phyloP scores from a whole-genome alignment of 1,140 invertebrate species.

The Drosophila sturtevanti region DNA sequence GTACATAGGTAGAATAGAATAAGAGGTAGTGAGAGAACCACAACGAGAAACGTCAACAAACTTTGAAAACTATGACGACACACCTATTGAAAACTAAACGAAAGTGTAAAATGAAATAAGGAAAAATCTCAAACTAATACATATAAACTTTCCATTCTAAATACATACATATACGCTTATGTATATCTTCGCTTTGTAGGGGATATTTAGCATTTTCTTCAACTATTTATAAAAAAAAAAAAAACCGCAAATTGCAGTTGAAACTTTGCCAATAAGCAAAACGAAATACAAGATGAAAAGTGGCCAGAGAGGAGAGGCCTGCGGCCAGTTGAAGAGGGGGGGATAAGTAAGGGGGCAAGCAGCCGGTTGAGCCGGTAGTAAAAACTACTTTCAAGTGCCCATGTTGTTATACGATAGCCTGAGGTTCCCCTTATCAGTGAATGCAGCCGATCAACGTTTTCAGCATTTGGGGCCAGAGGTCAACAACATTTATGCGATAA shows the following conservation, averaged over 20 bases:
- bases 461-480: conserved; percentile 51
- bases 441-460: not conserved
- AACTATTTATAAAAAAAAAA: conserved; percentile 68
- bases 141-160: conserved; percentile 1
- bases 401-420: conserved; percentile 41
- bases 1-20: not conserved
- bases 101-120: conserved; percentile 35
- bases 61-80: conserved; percentile 41
- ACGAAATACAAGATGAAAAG: conserved; percentile 1
- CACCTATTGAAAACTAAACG: conserved; percentile 43
- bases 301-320: not conserved
- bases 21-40: not conserved
- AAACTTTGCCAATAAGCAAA: conserved; percentile 56
- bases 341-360: not conserved
- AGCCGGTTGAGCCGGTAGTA: conserved; percentile 51
- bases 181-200: not conserved
- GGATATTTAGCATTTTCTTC: conserved; percentile 35
- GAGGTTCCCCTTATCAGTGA: conserved; percentile 25
- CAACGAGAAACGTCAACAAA: conserved; percentile 49
- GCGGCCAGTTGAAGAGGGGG: too few relatives aligned
- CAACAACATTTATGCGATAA: conserved; percentile 42
- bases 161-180: conserved; percentile 8
- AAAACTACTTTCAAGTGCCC: conserved; percentile 31
- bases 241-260: conserved; percentile 62
- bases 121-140: conserved; percentile 19